phyloP scores from a whole-genome alignment of 2,797 vertebrate species.

The Pampus argenteus region DNA sequence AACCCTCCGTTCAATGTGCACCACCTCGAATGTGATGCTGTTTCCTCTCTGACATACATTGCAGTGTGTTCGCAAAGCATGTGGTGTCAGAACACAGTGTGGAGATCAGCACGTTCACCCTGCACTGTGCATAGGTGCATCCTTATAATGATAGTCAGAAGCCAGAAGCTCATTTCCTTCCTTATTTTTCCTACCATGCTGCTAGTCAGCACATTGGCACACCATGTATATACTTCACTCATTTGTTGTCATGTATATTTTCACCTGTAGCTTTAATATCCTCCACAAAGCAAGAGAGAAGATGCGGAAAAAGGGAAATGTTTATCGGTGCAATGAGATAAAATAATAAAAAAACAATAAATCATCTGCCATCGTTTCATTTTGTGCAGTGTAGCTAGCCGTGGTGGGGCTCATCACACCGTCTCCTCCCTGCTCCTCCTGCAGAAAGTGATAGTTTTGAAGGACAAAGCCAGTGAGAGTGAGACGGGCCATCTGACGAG shows the following conservation, averaged over 20 bases:
- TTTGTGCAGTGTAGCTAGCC: constrained; percentile 30
- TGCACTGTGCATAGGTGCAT: constrained; percentile 36
- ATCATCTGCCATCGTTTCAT: constrained; percentile 4
- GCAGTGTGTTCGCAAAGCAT: constrained; percentile 60
- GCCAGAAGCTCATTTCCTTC: constrained; percentile 38
- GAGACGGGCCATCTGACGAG: constrained; percentile 81
- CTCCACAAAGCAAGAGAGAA: constrained; percentile 10
- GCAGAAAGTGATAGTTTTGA: constrained; percentile 81
- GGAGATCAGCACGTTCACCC: constrained; percentile 68
- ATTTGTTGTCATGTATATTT: constrained; percentile 20
- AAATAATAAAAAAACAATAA: constrained; percentile 12
- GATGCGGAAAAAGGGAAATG: not conserved
- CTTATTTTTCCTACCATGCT: constrained; percentile 28
- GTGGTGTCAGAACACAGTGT: constrained; percentile 58
- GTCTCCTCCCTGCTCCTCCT: constrained; percentile 31
- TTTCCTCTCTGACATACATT: constrained; percentile 59
- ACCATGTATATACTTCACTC: constrained; percentile 1
- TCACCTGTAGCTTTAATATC: constrained; percentile 18
- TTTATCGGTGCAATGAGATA: constrained; percentile 25
- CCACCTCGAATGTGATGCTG: constrained; percentile 61
- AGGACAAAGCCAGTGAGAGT: constrained; percentile 81
- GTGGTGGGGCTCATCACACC: constrained; percentile 5
- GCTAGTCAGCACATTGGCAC: constrained; percentile 34
- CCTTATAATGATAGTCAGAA: constrained; percentile 58
- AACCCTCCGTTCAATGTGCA: constrained; percentile 39